Conservation (phyloP, 2,113 vertebrate genomes). For the Rousettus leschenaultii region DNA sequence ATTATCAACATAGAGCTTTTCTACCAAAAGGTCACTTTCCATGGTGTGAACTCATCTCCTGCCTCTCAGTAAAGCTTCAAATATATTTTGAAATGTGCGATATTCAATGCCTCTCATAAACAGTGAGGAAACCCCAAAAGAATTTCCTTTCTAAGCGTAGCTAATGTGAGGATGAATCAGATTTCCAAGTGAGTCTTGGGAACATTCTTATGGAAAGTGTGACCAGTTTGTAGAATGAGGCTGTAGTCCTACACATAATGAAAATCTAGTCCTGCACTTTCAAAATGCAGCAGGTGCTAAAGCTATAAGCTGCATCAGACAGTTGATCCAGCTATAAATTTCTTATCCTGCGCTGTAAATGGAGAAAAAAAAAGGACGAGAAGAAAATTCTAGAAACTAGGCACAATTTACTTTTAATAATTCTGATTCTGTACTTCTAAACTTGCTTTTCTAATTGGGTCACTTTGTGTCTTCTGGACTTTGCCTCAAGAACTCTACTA, state of each 20-base stretch:
- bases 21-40: constrained; percentile 13
- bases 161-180: constrained; percentile 15
- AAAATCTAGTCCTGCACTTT: not conserved
- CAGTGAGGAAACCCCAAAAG: not conserved
- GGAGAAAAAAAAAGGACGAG: not conserved
- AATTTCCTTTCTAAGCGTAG: constrained; percentile 11
- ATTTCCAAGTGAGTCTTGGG: constrained; percentile 33
- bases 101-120: constrained; percentile 29
- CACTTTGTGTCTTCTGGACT: not conserved
- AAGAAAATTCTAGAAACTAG: not conserved
- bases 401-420: not conserved
- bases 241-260: not conserved
- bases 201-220: not conserved
- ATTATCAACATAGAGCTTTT: constrained; percentile 37
- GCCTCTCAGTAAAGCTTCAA: constrained; percentile 33
- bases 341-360: constrained; percentile 3
- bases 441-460: not conserved
- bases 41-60: constrained; percentile 13
- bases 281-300: not conserved
- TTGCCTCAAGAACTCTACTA: not conserved
- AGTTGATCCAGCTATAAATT: not conserved
- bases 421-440: not conserved
- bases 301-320: not conserved
- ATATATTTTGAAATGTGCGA: constrained; percentile 24
- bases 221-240: not conserved